A percentile compares a stretch with the other conserved stretches of the same genome.
phyloP scores from a whole-genome alignment of 2,797 vertebrate species.

The Smutsia gigantea region DNA sequence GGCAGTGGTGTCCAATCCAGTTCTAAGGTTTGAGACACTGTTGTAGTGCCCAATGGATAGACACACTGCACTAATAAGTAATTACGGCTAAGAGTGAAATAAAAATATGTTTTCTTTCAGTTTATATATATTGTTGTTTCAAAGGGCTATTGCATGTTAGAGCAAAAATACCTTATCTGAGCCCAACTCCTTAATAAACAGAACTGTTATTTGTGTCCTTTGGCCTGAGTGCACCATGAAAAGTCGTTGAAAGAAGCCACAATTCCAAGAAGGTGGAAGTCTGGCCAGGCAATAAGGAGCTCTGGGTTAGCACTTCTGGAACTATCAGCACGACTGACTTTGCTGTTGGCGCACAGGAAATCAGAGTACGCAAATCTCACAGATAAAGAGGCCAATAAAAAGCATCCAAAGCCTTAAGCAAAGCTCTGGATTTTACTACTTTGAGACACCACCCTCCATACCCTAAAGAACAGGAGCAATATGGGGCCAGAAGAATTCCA shows the following conservation, averaged over 20 bases:
- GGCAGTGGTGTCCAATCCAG: background rate
- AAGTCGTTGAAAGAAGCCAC: background rate
- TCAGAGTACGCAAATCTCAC: background rate
- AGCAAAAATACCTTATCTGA: background rate
- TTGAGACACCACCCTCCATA: background rate
- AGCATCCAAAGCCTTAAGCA: background rate
- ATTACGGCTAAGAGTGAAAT: background rate
- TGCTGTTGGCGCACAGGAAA: background rate
- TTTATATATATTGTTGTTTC: background rate
- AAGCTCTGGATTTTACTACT: background rate
- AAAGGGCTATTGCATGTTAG: background rate
- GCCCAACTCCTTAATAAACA: background rate
- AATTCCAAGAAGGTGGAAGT: background rate
- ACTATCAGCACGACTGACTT: background rate
- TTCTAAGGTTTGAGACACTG: background rate
- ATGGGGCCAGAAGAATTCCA: background rate
- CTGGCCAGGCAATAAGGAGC: background rate
- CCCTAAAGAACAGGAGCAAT: background rate
- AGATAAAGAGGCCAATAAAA: background rate
- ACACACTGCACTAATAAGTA: background rate
- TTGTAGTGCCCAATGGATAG: background rate
- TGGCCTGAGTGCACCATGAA: background rate
- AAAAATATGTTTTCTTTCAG: background rate
- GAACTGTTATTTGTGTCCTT: background rate
- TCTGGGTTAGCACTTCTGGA: background rate